Evolutionary conservation across 2,113 vertebrate species (phyloP).

Genomic region (Mesocricetus auratus): DNA sequence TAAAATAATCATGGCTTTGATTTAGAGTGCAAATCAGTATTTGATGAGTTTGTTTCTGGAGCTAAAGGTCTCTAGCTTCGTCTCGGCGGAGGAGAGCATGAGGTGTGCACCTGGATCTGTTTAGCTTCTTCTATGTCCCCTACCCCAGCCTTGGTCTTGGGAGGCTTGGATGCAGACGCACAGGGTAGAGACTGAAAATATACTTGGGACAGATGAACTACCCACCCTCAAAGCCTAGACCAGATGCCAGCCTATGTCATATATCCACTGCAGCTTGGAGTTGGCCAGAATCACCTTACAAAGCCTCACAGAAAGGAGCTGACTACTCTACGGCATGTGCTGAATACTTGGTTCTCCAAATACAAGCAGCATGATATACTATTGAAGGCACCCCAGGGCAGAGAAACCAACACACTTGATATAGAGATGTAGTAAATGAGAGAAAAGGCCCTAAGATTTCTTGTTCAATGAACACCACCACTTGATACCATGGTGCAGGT

Average conservation of each 20-base stretch:
- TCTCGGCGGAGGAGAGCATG: background rate
- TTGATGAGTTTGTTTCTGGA: background rate
- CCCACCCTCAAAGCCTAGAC: background rate
- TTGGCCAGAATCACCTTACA: background rate
- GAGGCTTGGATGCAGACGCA: background rate
- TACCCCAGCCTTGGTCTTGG: background rate
- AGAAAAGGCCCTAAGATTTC: slow-evolving; percentile 33
- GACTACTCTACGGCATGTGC: background rate
- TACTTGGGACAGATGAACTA: background rate
- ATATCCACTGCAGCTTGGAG: background rate
- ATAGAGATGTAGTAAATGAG: background rate
- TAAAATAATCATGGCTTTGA: slow-evolving; percentile 12
- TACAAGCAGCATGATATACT: background rate
- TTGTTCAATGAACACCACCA: background rate
- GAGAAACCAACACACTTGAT: slow-evolving; percentile 33
- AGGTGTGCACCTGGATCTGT: background rate
- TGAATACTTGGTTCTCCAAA: background rate
- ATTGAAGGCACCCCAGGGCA: background rate
- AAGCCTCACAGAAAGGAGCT: background rate
- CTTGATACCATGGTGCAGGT: background rate
- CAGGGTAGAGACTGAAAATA: background rate
- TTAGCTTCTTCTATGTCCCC: background rate
- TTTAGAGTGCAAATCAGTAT: background rate
- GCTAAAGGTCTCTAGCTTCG: background rate
- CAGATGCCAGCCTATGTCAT: background rate